Percentiles rank a stretch among this genome's conserved stretches.
Evolutionary conservation across 2,888 invertebrate species (phyloP).

Genomic region (Gymnoscelis rufifasciata): DNA sequence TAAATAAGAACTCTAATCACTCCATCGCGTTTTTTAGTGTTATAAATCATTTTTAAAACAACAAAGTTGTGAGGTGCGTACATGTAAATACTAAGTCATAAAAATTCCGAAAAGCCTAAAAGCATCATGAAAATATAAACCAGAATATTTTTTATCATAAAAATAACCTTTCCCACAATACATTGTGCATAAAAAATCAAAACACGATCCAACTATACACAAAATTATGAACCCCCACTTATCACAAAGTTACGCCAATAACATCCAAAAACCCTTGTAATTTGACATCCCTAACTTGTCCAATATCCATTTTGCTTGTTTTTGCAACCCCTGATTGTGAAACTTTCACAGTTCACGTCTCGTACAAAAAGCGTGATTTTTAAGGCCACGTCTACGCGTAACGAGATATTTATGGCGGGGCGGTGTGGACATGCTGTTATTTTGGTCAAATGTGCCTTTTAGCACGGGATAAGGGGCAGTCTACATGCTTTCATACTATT

Average conservation of each 20-base stretch:
- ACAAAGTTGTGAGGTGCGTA: no score
- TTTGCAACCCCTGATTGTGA: conserved; percentile 57
- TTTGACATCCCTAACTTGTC: conserved; percentile 21
- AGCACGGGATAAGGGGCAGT: conserved; percentile 29
- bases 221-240: background rate
- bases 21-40: no score
- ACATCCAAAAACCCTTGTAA: conserved; percentile 15
- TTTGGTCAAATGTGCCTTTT: conserved; percentile 41
- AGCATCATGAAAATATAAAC: no score
- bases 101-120: no score
- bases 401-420: conserved; percentile 66
- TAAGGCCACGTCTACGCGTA: conserved; percentile 44
- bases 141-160: no score
- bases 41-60: no score
- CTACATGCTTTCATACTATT: no score
- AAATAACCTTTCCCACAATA: no score
- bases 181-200: background rate
- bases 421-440: conserved; percentile 44
- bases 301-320: conserved; percentile 46
- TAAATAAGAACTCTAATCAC: no score
- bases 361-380: conserved; percentile 59
- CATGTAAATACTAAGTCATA: no score
- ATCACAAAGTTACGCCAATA: conserved; percentile 9
- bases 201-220: background rate
- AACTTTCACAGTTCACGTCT: conserved; percentile 51